Percentiles rank a stretch among this genome's conserved stretches.
Evolutionary conservation across 2,797 vertebrate species (phyloP).

Genomic region (Pipistrellus pygmaeus): DNA sequence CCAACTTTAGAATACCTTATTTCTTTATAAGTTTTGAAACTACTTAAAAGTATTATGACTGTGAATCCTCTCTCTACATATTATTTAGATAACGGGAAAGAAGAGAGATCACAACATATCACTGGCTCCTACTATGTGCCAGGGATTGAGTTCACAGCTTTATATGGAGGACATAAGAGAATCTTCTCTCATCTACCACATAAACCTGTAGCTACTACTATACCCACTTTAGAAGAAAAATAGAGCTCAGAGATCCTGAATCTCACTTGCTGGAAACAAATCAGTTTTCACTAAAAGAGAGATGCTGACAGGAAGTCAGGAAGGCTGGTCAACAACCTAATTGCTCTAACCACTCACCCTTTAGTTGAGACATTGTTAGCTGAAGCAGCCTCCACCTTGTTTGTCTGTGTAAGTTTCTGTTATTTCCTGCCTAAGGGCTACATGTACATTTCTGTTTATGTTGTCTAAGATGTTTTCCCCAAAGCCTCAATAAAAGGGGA

Average conservation of each 20-base stretch:
- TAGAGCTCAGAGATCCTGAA: neutral
- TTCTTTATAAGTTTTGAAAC: conserved; percentile 62
- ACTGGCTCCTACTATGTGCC: neutral
- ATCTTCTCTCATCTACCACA: conserved; percentile 40
- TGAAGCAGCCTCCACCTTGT: too few species aligned
- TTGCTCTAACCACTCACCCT: too few species aligned
- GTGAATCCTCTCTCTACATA: conserved; percentile 38
- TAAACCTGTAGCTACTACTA: conserved; percentile 16
- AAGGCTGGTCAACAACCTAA: too few species aligned
- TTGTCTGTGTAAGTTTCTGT: too few species aligned
- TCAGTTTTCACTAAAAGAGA: too few species aligned
- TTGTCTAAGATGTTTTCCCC: too few species aligned
- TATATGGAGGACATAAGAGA: neutral
- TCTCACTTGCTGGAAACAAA: neutral
- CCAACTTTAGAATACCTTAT: conserved; percentile 65
- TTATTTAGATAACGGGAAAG: conserved; percentile 50
- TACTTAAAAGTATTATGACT: conserved; percentile 52
- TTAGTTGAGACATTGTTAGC: too few species aligned
- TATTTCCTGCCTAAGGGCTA: too few species aligned
- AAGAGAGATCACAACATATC: neutral
- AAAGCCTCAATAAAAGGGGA: too few species aligned
- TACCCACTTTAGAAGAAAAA: conserved; percentile 29
- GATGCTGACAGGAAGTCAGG: too few species aligned
- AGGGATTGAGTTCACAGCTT: neutral
- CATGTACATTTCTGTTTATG: too few species aligned